phyloP scores from a whole-genome alignment of 2,797 vertebrate species.

The Pseudotriccus pelzelni region DNA sequence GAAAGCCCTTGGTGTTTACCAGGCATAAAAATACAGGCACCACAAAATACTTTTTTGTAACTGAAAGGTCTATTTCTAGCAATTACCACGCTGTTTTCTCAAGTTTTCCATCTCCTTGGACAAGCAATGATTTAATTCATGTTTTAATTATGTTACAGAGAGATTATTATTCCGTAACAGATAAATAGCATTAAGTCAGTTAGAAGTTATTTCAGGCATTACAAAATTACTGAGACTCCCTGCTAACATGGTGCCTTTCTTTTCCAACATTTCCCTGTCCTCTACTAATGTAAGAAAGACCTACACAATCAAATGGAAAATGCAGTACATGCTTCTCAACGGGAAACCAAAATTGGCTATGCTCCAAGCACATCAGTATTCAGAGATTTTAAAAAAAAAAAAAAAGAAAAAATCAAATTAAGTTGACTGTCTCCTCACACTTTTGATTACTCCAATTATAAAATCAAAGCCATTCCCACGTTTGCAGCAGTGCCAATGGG shows the following conservation, averaged over 20 bases:
- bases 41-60: not conserved
- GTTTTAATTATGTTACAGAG: conserved; percentile 10
- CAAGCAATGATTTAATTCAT: conserved; percentile 13
- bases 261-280: not conserved
- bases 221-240: not conserved
- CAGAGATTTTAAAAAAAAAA: not conserved
- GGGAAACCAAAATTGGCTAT: not conserved
- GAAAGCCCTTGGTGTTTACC: not conserved
- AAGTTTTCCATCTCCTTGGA: not conserved
- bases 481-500: not conserved
- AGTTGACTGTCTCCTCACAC: not conserved
- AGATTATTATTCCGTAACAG: not conserved
- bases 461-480: conserved; percentile 4
- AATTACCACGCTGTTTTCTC: not conserved
- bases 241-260: not conserved
- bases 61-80: not conserved
- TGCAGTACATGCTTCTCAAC: not conserved
- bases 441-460: conserved; percentile 10
- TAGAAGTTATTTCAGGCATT: conserved; percentile 22
- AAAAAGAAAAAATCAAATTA: not conserved
- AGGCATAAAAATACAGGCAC: not conserved
- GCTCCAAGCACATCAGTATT: not conserved
- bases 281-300: not conserved
- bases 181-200: conserved; percentile 29
- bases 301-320: not conserved